Base-by-base conservation (phyloP, 2,797 vertebrate species). In the Phyllotis vaccarum region DNA sequence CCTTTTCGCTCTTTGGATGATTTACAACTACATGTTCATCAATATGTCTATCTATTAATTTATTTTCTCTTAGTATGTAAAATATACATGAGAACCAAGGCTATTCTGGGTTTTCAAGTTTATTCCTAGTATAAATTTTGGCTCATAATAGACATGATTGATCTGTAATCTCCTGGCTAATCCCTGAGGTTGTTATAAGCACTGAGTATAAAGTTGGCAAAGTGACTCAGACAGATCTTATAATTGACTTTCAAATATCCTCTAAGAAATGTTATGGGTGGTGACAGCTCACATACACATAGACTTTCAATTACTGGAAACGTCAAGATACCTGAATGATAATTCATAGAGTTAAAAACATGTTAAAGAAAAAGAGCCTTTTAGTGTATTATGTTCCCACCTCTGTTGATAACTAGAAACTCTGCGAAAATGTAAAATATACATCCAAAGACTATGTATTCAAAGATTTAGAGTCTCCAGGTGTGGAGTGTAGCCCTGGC, bases 91-190 rank as follows among this genome's bases (percentile, higher is more conserved):
- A 66, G 21, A 34, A 5, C 40, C 52, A 91, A 95, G 16, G 70
- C 7, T 75, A 76, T 64, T 7, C 3, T 76, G 11, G 31, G 62
- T 92, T 95, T 93, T 92, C 86, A 81, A 86, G 43, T 56, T 90
- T 93, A 43, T 79, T 75, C 4, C 46, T 56, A 60, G 54, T n/a
- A 80, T 58, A 86, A 46, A 31, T 92, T 90, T 96, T 95, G 75
- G 66, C 58, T 79, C 34, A 60, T 83, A 56, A 0, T 10, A 91
- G 19, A 52, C 43, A 85, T 93, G 91, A 95, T 60, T 72, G 92
- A 97, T 98, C 97, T 96, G 92, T 89, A 56, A 13, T 87, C 60
- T 75, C 37, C 58, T 89, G 92, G 86, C 40, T 97, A 97, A 96
- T 96, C 88, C 64, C 90, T 86, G 91, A 88, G 49, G 13, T 66